Base-by-base conservation (phyloP, 1,140 invertebrate species). In the Neuroterus valhalla region DNA sequence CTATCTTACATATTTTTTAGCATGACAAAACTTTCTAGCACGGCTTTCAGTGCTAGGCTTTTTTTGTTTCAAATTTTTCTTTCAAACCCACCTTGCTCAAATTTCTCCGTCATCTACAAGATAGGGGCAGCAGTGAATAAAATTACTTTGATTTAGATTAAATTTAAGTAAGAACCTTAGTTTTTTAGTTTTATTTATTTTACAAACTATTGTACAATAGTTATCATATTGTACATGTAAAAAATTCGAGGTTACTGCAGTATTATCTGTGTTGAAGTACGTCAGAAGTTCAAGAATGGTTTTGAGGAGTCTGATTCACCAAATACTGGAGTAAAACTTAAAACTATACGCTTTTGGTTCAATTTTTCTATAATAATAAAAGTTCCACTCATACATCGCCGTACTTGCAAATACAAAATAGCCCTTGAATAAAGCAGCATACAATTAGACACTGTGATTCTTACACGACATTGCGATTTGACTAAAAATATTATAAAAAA, bases 191-290 rank as follows among this genome's bases (percentile, higher is more conserved):
- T 77, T 76, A 75, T 82, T 83, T 82, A 72, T 80, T 82, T 82
- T 82, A 82, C 78, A 83, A 83, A 83, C 81, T 83, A 83, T 83
- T 83, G 81, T 79, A 83, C n/a, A 83, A 83, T 38, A 38, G 82
- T 78, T 82, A 55, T 82, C 74, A 72, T 79, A 82, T 82, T 82
- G 76, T 82, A 82, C 78, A 83, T 83, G 72, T 77, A 78, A 82
- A 82, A 83, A 80, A 76, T 17, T 43, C 55, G 72, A 77, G 76
- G 68, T 77, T 69, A 69, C 75, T 80, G 71, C 48, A 73, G 66
- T 77, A 68, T 67, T 82, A 80, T 45, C 69, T 77, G 45, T 71
- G 66, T 78, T 71, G 55, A 66, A 71, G 66, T 38, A 73, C 80
- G 46, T 66, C 68, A 26, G 23, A 62, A 62, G 26, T 38, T 62